Base-by-base conservation (phyloP, 23 tunicate genomes). In the Trididemnum clinides region DNA sequence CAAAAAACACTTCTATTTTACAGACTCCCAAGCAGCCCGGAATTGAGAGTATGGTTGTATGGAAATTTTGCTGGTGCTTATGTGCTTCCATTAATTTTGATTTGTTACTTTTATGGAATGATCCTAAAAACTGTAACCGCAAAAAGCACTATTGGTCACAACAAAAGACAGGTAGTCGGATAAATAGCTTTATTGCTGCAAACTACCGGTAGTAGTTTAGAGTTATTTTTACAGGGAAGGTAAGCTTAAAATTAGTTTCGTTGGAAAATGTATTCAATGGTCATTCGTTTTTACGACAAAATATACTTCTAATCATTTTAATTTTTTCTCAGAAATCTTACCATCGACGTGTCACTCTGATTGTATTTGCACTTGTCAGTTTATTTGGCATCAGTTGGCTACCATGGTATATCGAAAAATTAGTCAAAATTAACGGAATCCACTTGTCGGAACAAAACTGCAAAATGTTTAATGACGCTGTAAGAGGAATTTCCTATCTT, bases 101-200 rank as follows among this genome's bases (percentile, higher is more conserved):
- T 94, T n/a, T 89, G 88, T 44, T 78, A 63, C 23, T 94, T 94
- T 70, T 94, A 94, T 38, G 98, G 98, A 35, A 85, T 85, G 88
- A 94, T 94, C 35, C 37, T 94, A 4, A 26, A 54, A 7, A 81
- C 94, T 1, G 89, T 94, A 50, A 85, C 86, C 50, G 50, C 90
- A 72, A 74, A 93, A 20, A 66, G 57, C 19, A 22, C 87, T 1
- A 74, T 89, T 36, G 86, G 94, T 25, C 63, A 69, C 34, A 65
- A 63, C 34, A 85, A 84, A 21, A 72, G 80, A 36, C 88, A 89
- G 82, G 94, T 89, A 77, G 62, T n/a, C n/a, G n/a, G n/a, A n/a
- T n/a, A n/a, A n/a, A n/a, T n/a, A n/a, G n/a, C n/a, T n/a, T n/a
- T n/a, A n/a, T n/a, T n/a, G n/a, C n/a, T n/a, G n/a, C n/a, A n/a